Conservation (phyloP, 1,140 invertebrate genomes). For the Liolophura sinensis region DNA sequence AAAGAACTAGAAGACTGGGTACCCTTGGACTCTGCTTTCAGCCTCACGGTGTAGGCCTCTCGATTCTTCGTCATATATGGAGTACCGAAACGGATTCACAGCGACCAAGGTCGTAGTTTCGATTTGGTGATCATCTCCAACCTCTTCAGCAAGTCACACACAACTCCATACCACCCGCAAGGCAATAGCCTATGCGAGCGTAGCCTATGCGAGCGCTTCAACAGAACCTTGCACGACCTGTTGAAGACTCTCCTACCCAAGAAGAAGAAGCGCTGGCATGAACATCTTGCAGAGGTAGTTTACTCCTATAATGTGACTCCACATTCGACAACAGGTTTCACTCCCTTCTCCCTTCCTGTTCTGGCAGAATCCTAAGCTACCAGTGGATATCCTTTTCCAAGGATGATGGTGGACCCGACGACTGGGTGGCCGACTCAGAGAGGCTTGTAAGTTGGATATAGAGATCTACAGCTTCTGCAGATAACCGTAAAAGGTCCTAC, state of each 20-base stretch:
- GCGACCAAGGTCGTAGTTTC: conserved; percentile 25
- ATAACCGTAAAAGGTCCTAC: background rate
- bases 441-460: background rate
- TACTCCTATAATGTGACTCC: conserved; percentile 22
- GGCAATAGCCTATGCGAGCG: conserved; percentile 25
- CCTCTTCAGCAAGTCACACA: conserved; percentile 21
- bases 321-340: conserved; percentile 21
- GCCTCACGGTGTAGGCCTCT: conserved; percentile 17
- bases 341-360: conserved; percentile 25
- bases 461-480: background rate
- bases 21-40: too few relatives aligned
- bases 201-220: conserved; percentile 23
- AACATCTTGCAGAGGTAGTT: conserved; percentile 20
- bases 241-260: conserved; percentile 15
- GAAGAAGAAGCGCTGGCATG: conserved; percentile 17
- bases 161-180: conserved; percentile 28
- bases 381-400: conserved; percentile 12
- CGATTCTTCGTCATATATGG: conserved; percentile 24
- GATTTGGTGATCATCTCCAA: conserved; percentile 14
- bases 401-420: background rate
- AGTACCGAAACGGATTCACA: conserved; percentile 20
- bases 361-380: conserved; percentile 16
- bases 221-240: conserved; percentile 19
- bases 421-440: background rate
- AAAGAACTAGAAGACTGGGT: conserved; percentile 4